Base-by-base conservation (phyloP, 1,140 invertebrate genomes). In the Hycleus phaleratus region DNA sequence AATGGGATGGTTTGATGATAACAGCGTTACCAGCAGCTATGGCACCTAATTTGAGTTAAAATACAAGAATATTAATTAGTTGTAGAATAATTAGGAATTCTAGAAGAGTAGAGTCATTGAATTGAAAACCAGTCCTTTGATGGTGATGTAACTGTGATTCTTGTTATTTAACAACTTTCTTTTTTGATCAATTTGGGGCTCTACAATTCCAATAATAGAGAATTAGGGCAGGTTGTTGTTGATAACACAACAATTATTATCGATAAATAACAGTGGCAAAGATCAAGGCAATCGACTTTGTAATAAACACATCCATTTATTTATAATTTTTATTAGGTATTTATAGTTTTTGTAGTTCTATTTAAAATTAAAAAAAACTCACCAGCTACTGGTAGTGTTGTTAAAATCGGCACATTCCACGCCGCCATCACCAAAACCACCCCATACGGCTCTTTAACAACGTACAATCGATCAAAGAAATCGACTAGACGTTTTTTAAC, bases 381-480 rank as follows among this genome's bases (percentile, higher is more conserved):
- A 55, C 64, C 64, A 51, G 66, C 58, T 4, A 72, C 50, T 32
- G 87, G 86, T n/a, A 80, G 67, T 4, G 97, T 61, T 2, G 84
- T 75, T 50, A 98, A 74, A 26, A 98, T 65, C 0, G 96, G 96
- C 76, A 98, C 98, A 78, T 98, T 99, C 95, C 95, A 98, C 0
- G 95, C 86, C 4, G 91, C 90, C 40, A 98, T 88, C 1, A 97
- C 78, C 1, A 98, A 78, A 4, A 87, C 85, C 12, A 91, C 86
- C 26, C 90, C 90, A 25, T 56, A 61, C 10, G 62, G 62, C n/a
- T 64, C 62, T 10, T 64, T 53, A 12, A 58, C 43, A 3, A 64
- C 48, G 40, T 64, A 64, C 4, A 61, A 11, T n/a, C 49, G 46
- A 40, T 64, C 62, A 7, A 64, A 43, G 26, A 47, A 38, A 11